A percentile compares a stretch with the other conserved stretches of the same genome.
Evolutionary conservation across 2,888 invertebrate species (phyloP).

Genomic region (Lepetodrilus schrolli): DNA sequence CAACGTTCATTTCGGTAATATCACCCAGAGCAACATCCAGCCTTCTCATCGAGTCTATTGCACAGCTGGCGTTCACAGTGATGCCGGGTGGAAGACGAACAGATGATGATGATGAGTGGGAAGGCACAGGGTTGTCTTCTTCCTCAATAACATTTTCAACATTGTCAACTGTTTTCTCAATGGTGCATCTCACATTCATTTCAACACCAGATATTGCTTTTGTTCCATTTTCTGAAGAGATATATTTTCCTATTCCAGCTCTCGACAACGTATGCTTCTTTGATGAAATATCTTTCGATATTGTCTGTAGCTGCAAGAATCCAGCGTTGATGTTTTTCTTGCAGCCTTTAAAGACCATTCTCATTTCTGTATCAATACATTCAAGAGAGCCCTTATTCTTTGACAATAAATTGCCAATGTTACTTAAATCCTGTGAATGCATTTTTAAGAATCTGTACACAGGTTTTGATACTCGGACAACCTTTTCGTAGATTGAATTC

Average conservation of each 20-base stretch:
- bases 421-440: slow-evolving; percentile 34
- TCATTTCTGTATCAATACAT: slow-evolving; percentile 29
- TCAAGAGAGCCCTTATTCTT: slow-evolving; percentile 14
- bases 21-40: slow-evolving; percentile 32
- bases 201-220: slow-evolving; percentile 27
- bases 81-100: background rate
- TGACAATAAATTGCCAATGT: slow-evolving; percentile 23
- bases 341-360: slow-evolving; percentile 33
- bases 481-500: slow-evolving; percentile 37
- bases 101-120: background rate
- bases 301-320: background rate
- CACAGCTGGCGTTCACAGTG: background rate
- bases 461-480: slow-evolving; percentile 28
- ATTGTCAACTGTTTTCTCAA: background rate
- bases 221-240: slow-evolving; percentile 30
- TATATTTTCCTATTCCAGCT: slow-evolving; percentile 35
- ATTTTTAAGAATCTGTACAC: slow-evolving; percentile 37
- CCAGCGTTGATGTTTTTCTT: slow-evolving; percentile 27
- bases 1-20: slow-evolving; percentile 40
- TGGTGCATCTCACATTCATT: slow-evolving; percentile 8
- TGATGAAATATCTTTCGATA: slow-evolving; percentile 19
- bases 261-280: slow-evolving; percentile 29
- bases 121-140: background rate
- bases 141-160: background rate
- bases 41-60: background rate